Conservation (phyloP, 1,140 invertebrate species). For the Pachyrhynchus sulphureomaculatus region DNA sequence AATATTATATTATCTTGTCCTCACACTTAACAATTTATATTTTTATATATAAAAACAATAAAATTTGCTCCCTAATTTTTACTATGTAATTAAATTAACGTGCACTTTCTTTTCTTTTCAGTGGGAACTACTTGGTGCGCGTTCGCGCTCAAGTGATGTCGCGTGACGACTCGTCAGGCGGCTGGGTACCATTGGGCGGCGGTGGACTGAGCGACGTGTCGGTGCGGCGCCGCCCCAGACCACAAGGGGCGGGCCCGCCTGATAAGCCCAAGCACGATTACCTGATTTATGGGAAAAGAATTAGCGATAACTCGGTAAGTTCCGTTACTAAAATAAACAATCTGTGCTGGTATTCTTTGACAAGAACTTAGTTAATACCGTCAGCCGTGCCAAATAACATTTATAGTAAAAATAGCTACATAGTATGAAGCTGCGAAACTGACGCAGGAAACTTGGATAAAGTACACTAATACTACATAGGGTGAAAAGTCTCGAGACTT, state of each 20-base stretch:
- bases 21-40: no score
- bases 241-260: constrained; percentile 38
- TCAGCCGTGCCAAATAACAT: no score
- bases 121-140: constrained; percentile 89
- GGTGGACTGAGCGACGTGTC: constrained; percentile 91
- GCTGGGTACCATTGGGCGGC: constrained; percentile 92
- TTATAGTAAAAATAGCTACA: no score
- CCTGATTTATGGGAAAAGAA: constrained; percentile 87
- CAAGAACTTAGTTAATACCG: not conserved
- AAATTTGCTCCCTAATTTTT: no score
- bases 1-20: no score
- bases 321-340: not conserved
- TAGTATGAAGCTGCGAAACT: no score
- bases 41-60: no score
- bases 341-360: not conserved
- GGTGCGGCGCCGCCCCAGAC: constrained; percentile 70
- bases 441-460: no score
- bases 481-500: no score
- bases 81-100: no score
- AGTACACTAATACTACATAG: no score
- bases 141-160: constrained; percentile 98
- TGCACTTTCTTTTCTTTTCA: constrained; percentile 58
- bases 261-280: constrained; percentile 73
- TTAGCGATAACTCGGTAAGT: constrained; percentile 87
- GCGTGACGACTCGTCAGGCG: constrained; percentile 92